Percentiles rank a stretch among this genome's conserved stretches.
Conservation (phyloP, 2,797 vertebrate species). For the Gymnoscopelus microlampas region DNA sequence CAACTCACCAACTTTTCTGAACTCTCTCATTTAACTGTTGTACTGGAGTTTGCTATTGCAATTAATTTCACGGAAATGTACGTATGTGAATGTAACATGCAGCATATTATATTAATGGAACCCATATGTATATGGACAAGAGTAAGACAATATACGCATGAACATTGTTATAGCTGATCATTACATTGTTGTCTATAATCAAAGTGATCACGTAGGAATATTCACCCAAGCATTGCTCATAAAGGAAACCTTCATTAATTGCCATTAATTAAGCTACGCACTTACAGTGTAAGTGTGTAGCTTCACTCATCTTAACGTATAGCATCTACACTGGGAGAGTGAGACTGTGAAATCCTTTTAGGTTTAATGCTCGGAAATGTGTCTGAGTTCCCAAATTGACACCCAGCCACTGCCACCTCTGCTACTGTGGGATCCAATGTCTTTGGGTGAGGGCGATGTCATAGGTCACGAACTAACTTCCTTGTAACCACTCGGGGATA, state of each 20-base stretch:
- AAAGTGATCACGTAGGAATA: constrained; percentile 12
- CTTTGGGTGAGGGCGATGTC: constrained; percentile 36
- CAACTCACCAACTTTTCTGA: too few species aligned
- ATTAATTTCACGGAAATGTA: too few species aligned
- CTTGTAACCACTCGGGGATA: constrained; percentile 11
- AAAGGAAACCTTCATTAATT: constrained; percentile 51
- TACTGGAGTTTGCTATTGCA: too few species aligned
- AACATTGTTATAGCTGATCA: background rate
- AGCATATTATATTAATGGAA: too few species aligned
- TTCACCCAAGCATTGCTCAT: constrained; percentile 49
- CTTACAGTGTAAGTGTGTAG: too few species aligned
- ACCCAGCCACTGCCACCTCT: constrained; percentile 51
- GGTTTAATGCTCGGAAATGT: constrained; percentile 56
- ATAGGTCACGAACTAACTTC: constrained; percentile 40
- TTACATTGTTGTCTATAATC: background rate
- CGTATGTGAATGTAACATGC: too few species aligned
- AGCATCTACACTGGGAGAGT: constrained; percentile 62
- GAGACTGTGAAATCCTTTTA: constrained; percentile 69
- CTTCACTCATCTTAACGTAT: constrained; percentile 47
- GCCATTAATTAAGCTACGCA: too few species aligned
- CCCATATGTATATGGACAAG: too few species aligned
- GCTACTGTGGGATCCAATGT: constrained; percentile 49
- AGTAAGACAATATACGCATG: too few species aligned
- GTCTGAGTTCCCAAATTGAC: constrained; percentile 63
- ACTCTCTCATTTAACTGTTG: too few species aligned